Conservation (phyloP, 2,113 vertebrate species). For the Phaethon lepturus region DNA sequence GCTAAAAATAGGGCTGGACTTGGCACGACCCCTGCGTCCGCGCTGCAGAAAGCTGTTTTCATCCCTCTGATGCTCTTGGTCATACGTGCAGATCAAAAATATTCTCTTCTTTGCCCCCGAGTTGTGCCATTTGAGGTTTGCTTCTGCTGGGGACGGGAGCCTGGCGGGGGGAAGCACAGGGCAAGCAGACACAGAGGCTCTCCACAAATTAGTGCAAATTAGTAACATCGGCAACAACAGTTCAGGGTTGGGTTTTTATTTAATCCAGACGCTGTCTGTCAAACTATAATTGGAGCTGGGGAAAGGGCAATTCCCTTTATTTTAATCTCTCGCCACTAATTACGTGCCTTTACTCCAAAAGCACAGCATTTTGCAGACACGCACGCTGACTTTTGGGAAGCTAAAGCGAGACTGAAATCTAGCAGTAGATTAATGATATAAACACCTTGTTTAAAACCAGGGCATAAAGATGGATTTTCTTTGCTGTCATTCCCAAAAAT, state of each 20-base stretch:
- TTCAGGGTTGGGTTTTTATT: background rate
- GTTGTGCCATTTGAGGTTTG: background rate
- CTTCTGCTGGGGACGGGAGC: background rate
- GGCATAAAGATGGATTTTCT: background rate
- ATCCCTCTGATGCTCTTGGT: background rate
- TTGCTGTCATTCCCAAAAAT: background rate
- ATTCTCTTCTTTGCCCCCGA: background rate
- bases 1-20: background rate
- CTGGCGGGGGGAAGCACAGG: background rate
- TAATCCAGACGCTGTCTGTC: background rate
- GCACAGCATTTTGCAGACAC: background rate
- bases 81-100: background rate
- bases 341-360: background rate
- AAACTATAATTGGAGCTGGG: background rate
- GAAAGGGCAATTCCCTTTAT: background rate
- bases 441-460: background rate
- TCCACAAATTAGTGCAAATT: background rate
- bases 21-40: accelerated
- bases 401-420: background rate
- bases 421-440: background rate
- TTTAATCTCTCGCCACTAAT: background rate
- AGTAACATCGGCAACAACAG: background rate
- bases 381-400: background rate
- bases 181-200: background rate
- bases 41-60: background rate